These are phyloP conservation scores for Malurus alboscapulatus DNA, from an alignment of 2,113 vertebrate genomes.

Conservation along the genomic window DNA sequence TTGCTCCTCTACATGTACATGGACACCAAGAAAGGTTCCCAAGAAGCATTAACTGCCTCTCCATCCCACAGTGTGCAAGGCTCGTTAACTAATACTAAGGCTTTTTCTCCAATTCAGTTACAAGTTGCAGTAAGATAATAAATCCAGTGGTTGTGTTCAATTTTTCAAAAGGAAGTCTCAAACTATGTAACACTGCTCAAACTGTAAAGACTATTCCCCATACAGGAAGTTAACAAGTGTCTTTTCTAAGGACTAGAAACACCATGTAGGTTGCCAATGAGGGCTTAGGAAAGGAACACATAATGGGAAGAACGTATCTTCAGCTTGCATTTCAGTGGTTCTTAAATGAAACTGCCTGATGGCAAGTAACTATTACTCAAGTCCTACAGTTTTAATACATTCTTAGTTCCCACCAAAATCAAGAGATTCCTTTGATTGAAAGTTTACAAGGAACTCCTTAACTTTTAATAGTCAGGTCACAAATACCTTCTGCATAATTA, in stretches of 20 bases:
- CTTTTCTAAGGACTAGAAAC: not conserved
- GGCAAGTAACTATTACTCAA: not conserved
- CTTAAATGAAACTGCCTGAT: not conserved
- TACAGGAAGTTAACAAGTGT: not conserved
- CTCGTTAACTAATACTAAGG: not conserved
- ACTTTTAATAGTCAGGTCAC: not conserved
- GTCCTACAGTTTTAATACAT: not conserved
- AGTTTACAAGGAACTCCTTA: not conserved
- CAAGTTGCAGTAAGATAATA: not conserved
- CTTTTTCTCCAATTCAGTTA: not conserved
- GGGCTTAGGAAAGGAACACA: not conserved
- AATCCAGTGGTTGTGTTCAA: not conserved
- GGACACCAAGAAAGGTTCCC: not conserved
- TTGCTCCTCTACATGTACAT: accelerated
- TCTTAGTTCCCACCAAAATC: not conserved
- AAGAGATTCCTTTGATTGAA: not conserved
- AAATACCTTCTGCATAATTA: not conserved
- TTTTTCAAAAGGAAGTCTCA: not conserved
- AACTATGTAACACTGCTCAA: not conserved
- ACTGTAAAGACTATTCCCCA: not conserved
- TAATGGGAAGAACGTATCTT: not conserved
- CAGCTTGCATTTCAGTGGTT: not conserved
- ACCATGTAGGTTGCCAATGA: not conserved
- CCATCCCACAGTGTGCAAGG: not conserved
- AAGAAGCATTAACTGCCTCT: not conserved